phyloP scores from a whole-genome alignment of 1,140 invertebrate genomes.

The Phenacoccus solenopsis region DNA sequence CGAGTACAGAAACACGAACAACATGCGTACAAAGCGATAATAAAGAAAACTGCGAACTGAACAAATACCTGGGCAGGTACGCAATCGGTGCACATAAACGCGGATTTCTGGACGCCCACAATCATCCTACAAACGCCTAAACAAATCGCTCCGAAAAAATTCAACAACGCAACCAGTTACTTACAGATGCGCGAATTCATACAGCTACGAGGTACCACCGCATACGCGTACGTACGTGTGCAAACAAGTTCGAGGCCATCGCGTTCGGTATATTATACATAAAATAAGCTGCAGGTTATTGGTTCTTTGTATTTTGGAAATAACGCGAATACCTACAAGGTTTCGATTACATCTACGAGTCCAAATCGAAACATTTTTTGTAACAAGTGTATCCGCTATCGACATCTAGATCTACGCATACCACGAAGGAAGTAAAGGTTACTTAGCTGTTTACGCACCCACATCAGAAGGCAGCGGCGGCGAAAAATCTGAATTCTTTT shows the following conservation, averaged over 20 bases:
- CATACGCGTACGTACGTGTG: background rate
- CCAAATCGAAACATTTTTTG: too few relatives aligned
- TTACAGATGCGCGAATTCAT: background rate
- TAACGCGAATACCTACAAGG: too few relatives aligned
- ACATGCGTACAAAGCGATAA: background rate
- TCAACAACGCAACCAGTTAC: constrained; percentile 4
- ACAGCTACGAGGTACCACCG: too few relatives aligned
- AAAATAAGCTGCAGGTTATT: too few relatives aligned
- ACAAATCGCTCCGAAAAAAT: background rate
- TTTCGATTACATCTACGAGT: too few relatives aligned
- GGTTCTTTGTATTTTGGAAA: too few relatives aligned
- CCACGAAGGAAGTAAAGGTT: too few relatives aligned
- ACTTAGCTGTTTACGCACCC: too few relatives aligned
- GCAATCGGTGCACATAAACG: background rate
- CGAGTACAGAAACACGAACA: background rate
- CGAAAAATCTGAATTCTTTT: too few relatives aligned
- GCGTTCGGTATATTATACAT: background rate
- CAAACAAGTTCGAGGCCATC: constrained; percentile 14
- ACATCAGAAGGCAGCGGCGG: too few relatives aligned
- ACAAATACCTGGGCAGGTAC: background rate
- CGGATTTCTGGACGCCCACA: background rate
- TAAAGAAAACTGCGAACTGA: background rate
- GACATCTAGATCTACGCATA: too few relatives aligned
- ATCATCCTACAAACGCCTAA: constrained; percentile 12
- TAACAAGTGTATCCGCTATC: too few relatives aligned